These are phyloP conservation scores for Rhodinocichla rosea DNA, from an alignment of 2,113 vertebrate species.

Conservation along the genomic window DNA sequence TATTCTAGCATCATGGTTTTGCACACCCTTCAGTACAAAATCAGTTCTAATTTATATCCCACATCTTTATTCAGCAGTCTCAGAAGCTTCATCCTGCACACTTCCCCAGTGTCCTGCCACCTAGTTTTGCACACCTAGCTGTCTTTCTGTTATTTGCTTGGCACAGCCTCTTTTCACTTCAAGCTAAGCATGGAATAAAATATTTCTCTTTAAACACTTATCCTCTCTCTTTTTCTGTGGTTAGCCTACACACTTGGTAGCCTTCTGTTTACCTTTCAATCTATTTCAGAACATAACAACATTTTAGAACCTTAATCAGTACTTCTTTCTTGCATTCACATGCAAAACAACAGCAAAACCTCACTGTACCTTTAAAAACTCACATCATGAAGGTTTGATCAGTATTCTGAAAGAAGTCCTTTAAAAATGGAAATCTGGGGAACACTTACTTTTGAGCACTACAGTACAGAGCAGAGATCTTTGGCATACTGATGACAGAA, in stretches of 20 bases:
- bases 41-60: neutral
- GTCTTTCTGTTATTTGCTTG: neutral
- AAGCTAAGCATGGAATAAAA: neutral
- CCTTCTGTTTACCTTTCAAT: neutral
- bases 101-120: neutral
- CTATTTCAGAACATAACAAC: neutral
- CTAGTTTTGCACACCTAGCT: neutral
- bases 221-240: neutral
- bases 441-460: neutral
- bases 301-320: neutral
- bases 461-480: neutral
- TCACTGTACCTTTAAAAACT: neutral
- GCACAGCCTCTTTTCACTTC: neutral
- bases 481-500: neutral
- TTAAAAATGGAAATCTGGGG: neutral
- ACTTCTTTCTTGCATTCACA: neutral
- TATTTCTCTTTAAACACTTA: neutral
- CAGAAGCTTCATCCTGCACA: neutral
- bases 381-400: neutral
- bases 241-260: neutral
- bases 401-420: neutral
- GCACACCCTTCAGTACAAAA: neutral
- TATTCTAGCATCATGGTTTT: neutral
- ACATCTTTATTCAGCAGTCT: neutral
- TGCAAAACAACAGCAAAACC: neutral